These are phyloP conservation scores for Geophilus truncorum DNA, from an alignment of 2,888 invertebrate species.

Conservation along the genomic window DNA sequence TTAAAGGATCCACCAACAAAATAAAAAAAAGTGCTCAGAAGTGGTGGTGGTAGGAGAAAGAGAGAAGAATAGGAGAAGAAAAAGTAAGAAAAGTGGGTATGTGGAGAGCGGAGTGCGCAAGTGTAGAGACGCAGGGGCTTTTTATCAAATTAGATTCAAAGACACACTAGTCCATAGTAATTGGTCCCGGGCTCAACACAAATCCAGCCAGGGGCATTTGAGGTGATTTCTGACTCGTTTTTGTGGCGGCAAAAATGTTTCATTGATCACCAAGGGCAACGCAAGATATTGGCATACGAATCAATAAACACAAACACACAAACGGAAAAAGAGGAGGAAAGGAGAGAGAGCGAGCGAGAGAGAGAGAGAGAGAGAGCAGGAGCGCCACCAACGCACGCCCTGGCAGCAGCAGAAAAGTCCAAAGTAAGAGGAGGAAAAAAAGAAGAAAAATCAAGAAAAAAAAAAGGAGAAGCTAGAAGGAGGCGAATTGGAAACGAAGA, in stretches of 20 bases:
- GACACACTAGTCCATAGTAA: slow-evolving; percentile 19
- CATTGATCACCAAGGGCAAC: slow-evolving; percentile 27
- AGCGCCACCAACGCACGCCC: slow-evolving; percentile 24
- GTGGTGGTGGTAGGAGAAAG: background rate
- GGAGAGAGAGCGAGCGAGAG: background rate
- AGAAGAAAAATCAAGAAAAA: slow-evolving; percentile 13
- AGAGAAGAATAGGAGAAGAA: background rate
- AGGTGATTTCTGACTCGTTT: slow-evolving; percentile 12
- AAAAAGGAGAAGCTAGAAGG: slow-evolving; percentile 22
- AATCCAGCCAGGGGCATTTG: slow-evolving; percentile 22
- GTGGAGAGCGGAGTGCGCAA: background rate
- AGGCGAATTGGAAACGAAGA: slow-evolving; percentile 27
- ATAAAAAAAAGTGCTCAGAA: background rate
- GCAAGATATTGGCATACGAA: slow-evolving; percentile 27
- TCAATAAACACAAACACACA: slow-evolving; percentile 27
- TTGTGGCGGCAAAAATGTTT: slow-evolving; percentile 27
- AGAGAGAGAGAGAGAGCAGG: background rate
- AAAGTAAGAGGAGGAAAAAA: background rate
- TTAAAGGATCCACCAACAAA: slow-evolving; percentile 21
- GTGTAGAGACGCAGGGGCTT: background rate
- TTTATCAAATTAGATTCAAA: slow-evolving; percentile 27
- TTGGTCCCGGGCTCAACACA: slow-evolving; percentile 13
- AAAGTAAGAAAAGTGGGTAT: slow-evolving; percentile 8
- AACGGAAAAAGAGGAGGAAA: background rate
- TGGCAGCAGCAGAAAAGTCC: slow-evolving; percentile 18